Evolutionary conservation across 1,140 invertebrate species (phyloP).

Genomic region (Bicyclus anynana): DNA sequence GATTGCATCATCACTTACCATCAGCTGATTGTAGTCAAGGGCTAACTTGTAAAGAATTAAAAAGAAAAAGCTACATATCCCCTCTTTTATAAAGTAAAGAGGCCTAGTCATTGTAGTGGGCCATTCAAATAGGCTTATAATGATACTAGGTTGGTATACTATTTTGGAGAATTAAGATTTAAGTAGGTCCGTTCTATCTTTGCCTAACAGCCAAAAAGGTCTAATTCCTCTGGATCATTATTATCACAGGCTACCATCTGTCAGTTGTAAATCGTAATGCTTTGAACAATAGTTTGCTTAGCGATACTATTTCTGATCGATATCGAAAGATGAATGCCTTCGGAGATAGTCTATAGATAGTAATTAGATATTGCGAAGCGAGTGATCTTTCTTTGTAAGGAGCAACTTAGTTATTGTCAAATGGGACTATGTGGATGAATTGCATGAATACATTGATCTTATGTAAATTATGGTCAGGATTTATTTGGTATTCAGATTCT

Average conservation of each 20-base stretch:
- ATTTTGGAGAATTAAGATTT: too few species aligned
- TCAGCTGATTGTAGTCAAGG: too few species aligned
- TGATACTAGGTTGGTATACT: too few species aligned
- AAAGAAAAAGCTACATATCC: too few species aligned
- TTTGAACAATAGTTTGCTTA: conserved; percentile 41
- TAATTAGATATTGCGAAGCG: conserved; percentile 25
- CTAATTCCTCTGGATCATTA: conserved; percentile 19
- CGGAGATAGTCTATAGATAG: conserved; percentile 15
- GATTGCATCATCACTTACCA: too few species aligned
- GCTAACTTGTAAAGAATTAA: too few species aligned
- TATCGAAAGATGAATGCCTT: conserved; percentile 34
- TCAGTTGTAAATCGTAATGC: conserved; percentile 32
- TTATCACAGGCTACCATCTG: conserved; percentile 33
- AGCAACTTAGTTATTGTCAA: conserved; percentile 5
- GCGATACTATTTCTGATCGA: conserved; percentile 31
- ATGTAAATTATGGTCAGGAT: background rate
- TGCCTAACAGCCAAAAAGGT: background rate
- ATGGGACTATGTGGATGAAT: background rate
- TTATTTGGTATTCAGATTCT: background rate
- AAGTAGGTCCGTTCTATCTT: background rate
- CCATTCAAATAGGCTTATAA: too few species aligned
- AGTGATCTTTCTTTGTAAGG: conserved; percentile 24
- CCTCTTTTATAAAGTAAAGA: too few species aligned
- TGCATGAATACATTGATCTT: background rate
- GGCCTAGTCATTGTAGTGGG: too few species aligned